A percentile compares a stretch with the other conserved stretches of the same genome.
These are phyloP conservation scores for Hippocampus guttulatus DNA, from an alignment of 2,113 vertebrate species.

Conservation along the genomic window DNA sequence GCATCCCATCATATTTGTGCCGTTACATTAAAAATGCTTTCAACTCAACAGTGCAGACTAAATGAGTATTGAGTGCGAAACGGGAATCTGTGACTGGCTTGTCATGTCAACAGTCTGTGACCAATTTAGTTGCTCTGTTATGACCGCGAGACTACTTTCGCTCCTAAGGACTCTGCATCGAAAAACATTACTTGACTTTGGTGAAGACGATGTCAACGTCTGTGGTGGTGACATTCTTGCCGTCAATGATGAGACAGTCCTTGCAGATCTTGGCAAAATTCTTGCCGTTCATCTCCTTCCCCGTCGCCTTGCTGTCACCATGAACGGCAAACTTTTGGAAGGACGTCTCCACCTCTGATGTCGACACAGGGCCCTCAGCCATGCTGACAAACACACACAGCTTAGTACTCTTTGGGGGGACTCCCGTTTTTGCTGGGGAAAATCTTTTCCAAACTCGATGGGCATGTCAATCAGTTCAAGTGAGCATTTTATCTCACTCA, in stretches of 20 bases:
- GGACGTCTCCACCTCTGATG: slow-evolving; percentile 67
- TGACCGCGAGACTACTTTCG: neutral
- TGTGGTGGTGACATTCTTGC: slow-evolving; percentile 77
- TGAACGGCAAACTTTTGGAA: slow-evolving; percentile 81
- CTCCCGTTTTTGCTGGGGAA: neutral
- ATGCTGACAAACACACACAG: slow-evolving; percentile 49
- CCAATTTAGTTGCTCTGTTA: neutral
- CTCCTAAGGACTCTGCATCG: neutral
- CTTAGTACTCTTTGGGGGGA: neutral
- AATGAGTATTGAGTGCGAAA: no score
- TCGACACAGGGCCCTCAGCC: slow-evolving; percentile 57
- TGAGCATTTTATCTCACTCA: slow-evolving; percentile 12
- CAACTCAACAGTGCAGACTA: no score
- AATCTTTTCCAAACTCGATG: neutral
- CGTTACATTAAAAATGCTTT: neutral
- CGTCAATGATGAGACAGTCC: slow-evolving; percentile 82
- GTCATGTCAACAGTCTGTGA: neutral
- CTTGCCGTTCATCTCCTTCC: slow-evolving; percentile 80
- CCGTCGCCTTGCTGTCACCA: slow-evolving; percentile 74
- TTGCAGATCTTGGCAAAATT: slow-evolving; percentile 88
- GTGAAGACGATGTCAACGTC: slow-evolving; percentile 85
- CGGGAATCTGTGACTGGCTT: no score
- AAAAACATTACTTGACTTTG: slow-evolving; percentile 85
- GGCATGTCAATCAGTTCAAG: slow-evolving; percentile 3
- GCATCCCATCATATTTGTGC: neutral